Conservation (phyloP, 2,797 vertebrate species). For the Pagetopsis macropterus region DNA sequence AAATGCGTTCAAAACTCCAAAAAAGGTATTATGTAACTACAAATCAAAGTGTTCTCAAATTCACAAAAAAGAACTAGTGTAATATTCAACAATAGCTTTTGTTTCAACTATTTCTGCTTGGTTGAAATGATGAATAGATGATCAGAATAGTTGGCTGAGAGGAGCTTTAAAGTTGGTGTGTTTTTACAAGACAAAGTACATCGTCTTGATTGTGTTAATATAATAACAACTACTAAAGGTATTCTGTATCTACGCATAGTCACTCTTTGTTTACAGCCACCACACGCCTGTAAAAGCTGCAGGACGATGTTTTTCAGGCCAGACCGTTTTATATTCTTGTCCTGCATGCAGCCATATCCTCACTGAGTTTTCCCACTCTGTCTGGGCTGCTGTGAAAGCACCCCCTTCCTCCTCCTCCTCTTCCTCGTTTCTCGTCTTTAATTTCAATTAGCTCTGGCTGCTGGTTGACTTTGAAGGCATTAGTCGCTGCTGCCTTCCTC, state of each 20-base stretch:
- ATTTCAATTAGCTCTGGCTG: conserved; percentile 74
- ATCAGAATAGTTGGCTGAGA: too few relatives aligned
- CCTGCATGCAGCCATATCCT: conserved; percentile 24
- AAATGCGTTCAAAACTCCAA: too few relatives aligned
- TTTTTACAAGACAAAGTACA: not conserved
- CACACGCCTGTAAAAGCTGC: not conserved
- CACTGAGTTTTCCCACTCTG: conserved; percentile 18
- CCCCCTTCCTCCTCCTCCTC: not conserved
- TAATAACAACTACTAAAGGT: too few relatives aligned
- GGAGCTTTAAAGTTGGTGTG: not conserved
- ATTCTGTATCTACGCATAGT: not conserved
- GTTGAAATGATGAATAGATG: too few relatives aligned
- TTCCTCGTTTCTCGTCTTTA: conserved; percentile 60
- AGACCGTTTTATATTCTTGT: conserved; percentile 5
- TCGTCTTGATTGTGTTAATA: not conserved
- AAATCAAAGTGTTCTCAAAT: too few relatives aligned
- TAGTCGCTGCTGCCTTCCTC: conserved; percentile 56
- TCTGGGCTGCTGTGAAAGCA: conserved; percentile 24
- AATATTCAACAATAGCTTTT: too few relatives aligned
- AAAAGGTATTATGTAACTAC: too few relatives aligned
- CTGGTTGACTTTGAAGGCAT: conserved; percentile 71
- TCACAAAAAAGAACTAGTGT: too few relatives aligned
- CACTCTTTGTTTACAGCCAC: not conserved
- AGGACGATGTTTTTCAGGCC: conserved; percentile 1
- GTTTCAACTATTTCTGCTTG: too few relatives aligned